Base-by-base conservation (phyloP, 2,113 vertebrate genomes). In the Zapus hudsonius region DNA sequence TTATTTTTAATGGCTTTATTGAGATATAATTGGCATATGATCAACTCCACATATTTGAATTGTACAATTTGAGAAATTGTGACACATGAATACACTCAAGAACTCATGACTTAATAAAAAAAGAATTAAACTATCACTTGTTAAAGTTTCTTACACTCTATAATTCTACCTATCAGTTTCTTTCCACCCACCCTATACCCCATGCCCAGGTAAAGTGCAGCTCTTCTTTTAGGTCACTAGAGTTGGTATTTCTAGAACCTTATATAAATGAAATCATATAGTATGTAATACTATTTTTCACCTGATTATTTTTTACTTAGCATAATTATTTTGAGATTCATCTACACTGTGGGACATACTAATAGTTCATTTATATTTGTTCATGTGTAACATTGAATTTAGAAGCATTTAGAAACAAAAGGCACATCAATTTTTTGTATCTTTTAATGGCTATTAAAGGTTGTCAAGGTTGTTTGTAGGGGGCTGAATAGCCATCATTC, bases 221-320 rank as follows among this genome's bases (percentile, higher is more conserved):
- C n/a, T 86, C 42, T 11, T 72, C 87, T 82, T 38, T 67, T 64
- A 12, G 25, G 8, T 83, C 75, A 75, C 33, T 29, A 44, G 38
- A 86, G 7, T 74, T 90, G 87, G 52, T 42, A 87, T 94, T 70
- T 93, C n/a, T 92, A 72, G 55, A 85, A 74, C 85, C 70, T 52
- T 42, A 87, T 44, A 69, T 67, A 85, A 38, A 87, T 61, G 38
- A 72, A 93, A 75, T 42, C 4, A 80, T 20, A 82, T 10, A n/a
- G 23, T 47, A 44, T 79, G 15, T n/a, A 38, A 16, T 57, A 40
- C 33, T 61, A 31, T 63, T 64, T 87, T 89, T 89, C 44, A n/a
- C 9, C 42, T 83, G 7, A 7, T 2, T 78, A 40, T 52, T 91
- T 92, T 59, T 52, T 20, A 88, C 57, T 82, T 88, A 23, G 63